Evolutionary conservation across 2,113 vertebrate genomes (phyloP).

Genomic region (Chaetops frenatus): DNA sequence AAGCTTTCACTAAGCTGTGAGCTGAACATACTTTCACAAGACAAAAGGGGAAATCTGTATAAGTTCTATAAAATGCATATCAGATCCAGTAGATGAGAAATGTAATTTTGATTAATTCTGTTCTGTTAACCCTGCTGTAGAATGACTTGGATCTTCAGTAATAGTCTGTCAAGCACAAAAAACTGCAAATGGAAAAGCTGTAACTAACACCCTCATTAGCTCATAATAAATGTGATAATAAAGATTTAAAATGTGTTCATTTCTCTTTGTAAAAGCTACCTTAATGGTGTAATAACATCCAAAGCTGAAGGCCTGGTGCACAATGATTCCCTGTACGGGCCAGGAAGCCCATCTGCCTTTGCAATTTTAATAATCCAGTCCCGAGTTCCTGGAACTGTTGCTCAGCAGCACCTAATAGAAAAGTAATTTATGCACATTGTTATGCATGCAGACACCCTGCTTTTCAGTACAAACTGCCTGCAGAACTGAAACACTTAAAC

Average conservation of each 20-base stretch:
- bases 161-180: neutral
- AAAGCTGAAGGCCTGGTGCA: constrained; percentile 53
- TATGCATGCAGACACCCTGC: neutral
- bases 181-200: neutral
- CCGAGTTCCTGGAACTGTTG: constrained; percentile 44
- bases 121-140: neutral
- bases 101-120: neutral
- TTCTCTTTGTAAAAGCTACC: constrained; percentile 13
- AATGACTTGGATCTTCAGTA: neutral
- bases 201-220: neutral
- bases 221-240: neutral
- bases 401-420: constrained; percentile 33
- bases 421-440: neutral
- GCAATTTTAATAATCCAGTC: constrained; percentile 48
- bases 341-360: constrained; percentile 29
- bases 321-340: constrained; percentile 55
- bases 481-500: neutral
- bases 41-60: neutral
- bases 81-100: neutral
- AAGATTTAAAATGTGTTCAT: neutral
- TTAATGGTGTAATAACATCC: constrained; percentile 61
- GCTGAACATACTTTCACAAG: neutral
- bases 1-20: neutral
- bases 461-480: neutral
- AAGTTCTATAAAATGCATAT: neutral